Conservation (phyloP, 2,888 invertebrate genomes). For the Drosophila suboccidentalis region DNA sequence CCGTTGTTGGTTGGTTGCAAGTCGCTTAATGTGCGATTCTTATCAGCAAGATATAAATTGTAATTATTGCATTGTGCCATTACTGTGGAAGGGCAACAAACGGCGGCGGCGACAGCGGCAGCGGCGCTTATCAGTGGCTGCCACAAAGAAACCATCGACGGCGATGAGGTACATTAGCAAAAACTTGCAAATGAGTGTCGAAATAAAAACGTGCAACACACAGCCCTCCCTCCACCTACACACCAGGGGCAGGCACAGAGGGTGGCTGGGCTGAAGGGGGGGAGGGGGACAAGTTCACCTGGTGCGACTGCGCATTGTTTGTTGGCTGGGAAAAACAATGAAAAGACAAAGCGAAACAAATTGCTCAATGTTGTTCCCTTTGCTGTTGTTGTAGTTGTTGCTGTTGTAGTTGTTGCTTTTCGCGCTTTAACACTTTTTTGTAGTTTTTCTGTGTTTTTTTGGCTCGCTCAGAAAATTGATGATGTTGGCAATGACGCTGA, state of each 20-base stretch:
- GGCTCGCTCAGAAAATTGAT: constrained; percentile 67
- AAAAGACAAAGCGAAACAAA: constrained; percentile 80
- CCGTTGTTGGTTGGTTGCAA: constrained; percentile 31
- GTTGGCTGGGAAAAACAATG: constrained; percentile 55
- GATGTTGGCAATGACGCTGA: constrained; percentile 55
- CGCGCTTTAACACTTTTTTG: constrained; percentile 79
- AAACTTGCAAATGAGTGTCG: constrained; percentile 81
- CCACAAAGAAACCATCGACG: constrained; percentile 58
- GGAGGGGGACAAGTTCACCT: constrained; percentile 38
- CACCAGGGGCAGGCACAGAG: neutral
- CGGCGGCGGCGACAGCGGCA: constrained; percentile 2
- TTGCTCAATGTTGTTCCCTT: constrained; percentile 66
- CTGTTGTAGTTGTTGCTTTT: constrained; percentile 55
- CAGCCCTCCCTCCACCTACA: constrained; percentile 9
- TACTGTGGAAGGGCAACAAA: constrained; percentile 26
- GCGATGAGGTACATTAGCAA: constrained; percentile 66
- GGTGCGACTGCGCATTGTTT: constrained; percentile 71
- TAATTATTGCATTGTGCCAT: constrained; percentile 78
- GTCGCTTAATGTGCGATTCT: constrained; percentile 80
- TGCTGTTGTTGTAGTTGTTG: constrained; percentile 41
- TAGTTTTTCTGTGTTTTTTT: constrained; percentile 14
- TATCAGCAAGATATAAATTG: constrained; percentile 79
- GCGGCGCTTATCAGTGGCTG: constrained; percentile 59
- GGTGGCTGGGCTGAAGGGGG: neutral
- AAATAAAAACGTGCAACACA: constrained; percentile 58